Base-by-base conservation (phyloP, 2,888 invertebrate genomes). In the Celastrina argiolus region DNA sequence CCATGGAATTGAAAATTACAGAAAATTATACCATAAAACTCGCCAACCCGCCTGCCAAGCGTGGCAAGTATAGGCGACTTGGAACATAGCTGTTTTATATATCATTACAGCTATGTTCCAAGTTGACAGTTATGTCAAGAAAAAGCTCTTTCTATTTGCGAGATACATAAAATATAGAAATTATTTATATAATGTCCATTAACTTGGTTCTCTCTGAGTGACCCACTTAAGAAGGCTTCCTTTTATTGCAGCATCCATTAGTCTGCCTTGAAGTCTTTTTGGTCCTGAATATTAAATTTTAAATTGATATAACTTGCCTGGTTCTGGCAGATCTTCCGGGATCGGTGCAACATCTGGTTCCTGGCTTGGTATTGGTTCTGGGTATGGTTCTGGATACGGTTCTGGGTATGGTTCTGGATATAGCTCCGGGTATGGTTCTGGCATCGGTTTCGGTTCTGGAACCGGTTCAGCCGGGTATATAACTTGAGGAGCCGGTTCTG, bases 1-100 rank as follows among this genome's bases (percentile, higher is more conserved):
- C 74, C 73, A 75, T 1, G 74, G 73, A 7, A 74, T 74, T 76
- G 66, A 42, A 56, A 39, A 56, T 10, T 22, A 0, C 42, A 26
- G 10, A 14, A 22, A 14, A 63, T 63, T 65, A 28, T 16, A 26
- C 72, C 74, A n/a, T 68, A 65, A 41, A 41, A 41, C n/a, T n/a
- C n/a, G n/a, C n/a, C n/a, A n/a, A n/a, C n/a, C n/a, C n/a, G n/a
- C n/a, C n/a, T n/a, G n/a, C n/a, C n/a, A n/a, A n/a, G n/a, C n/a
- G n/a, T n/a, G n/a, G n/a, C n/a, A n/a, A n/a, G n/a, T n/a, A n/a
- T n/a, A n/a, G n/a, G n/a, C n/a, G n/a, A n/a, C n/a, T n/a, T n/a
- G n/a, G n/a, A n/a, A n/a, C n/a, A n/a, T n/a, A n/a, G n/a, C n/a
- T n/a, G n/a, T n/a, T n/a, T n/a, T n/a, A n/a, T n/a, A n/a, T n/a